Percentiles rank a stretch among this genome's conserved stretches.
Conservation (phyloP, 1,140 invertebrate genomes). For the Diachasmimorpha longicaudata region DNA sequence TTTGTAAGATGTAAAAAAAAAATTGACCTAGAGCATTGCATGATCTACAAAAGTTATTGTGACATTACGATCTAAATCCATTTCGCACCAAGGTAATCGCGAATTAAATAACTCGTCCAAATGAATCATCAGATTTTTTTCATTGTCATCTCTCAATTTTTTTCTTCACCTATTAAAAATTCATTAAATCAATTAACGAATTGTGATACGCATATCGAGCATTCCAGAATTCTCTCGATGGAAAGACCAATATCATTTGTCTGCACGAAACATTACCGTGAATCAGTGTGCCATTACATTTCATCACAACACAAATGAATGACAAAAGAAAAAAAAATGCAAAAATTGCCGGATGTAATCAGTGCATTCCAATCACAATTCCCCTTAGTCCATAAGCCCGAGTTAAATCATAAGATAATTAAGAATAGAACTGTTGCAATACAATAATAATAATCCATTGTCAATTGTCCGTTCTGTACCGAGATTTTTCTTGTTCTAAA, state of each 20-base stretch:
- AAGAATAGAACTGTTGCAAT: not conserved
- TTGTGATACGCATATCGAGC: not conserved
- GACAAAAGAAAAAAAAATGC: conserved; percentile 29
- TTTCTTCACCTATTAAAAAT: no score
- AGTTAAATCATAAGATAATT: conserved; percentile 1
- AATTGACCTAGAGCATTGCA: not conserved
- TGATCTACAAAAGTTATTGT: not conserved
- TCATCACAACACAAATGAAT: conserved; percentile 1
- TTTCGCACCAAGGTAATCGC: not conserved
- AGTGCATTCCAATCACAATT: conserved; percentile 13
- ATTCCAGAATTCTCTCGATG: not conserved
- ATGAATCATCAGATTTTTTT: no score
- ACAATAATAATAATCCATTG: conserved; percentile 3
- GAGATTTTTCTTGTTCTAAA: not conserved
- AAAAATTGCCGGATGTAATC: conserved; percentile 37
- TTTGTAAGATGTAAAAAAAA: not conserved
- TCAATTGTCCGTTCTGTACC: not conserved
- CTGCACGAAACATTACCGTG: conserved; percentile 37
- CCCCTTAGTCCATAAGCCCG: not conserved
- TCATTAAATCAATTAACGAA: not conserved
- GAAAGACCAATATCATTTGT: conserved; percentile 26
- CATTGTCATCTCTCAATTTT: no score
- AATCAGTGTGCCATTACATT: conserved; percentile 48
- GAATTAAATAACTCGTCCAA: not conserved
- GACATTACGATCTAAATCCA: not conserved